Percentiles rank a stretch among this genome's conserved stretches.
These are phyloP conservation scores for Botia kubotai DNA, from an alignment of 2,797 vertebrate genomes.

Conservation along the genomic window DNA sequence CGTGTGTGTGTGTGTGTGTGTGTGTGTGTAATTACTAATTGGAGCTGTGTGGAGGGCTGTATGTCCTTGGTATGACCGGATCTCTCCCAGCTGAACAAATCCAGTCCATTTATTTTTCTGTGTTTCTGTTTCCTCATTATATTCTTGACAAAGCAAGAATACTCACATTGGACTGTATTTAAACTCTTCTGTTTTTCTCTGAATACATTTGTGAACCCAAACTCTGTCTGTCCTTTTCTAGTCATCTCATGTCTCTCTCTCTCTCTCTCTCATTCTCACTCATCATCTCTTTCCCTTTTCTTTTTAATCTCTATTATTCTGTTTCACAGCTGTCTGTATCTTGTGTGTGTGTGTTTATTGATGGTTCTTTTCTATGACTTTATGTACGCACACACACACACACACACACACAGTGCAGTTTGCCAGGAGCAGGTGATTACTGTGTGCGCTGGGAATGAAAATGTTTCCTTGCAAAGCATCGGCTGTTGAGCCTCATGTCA, in stretches of 20 bases:
- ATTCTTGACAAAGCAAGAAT: not conserved
- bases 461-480: constrained; percentile 1
- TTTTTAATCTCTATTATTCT: not conserved
- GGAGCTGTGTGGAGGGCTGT: constrained; percentile 12
- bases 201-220: not conserved
- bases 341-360: constrained; percentile 50
- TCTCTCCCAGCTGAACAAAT: constrained; percentile 18
- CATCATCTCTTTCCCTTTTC: not conserved
- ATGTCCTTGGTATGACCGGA: constrained; percentile 39
- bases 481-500: not conserved
- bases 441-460: constrained; percentile 26
- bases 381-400: constrained; percentile 34
- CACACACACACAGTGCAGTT: constrained; percentile 10
- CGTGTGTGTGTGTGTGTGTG: not conserved
- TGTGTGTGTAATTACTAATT: constrained; percentile 37
- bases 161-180: not conserved
- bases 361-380: constrained; percentile 44
- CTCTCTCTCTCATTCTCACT: not conserved
- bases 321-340: constrained; percentile 38
- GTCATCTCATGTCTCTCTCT: not conserved
- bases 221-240: not conserved
- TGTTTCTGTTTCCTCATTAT: constrained; percentile 10
- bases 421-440: constrained; percentile 48
- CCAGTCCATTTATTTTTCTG: not conserved
- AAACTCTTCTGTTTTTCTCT: not conserved